These are phyloP conservation scores for Loripinus fragilis DNA, from an alignment of 2,888 invertebrate species.

Conservation along the genomic window DNA sequence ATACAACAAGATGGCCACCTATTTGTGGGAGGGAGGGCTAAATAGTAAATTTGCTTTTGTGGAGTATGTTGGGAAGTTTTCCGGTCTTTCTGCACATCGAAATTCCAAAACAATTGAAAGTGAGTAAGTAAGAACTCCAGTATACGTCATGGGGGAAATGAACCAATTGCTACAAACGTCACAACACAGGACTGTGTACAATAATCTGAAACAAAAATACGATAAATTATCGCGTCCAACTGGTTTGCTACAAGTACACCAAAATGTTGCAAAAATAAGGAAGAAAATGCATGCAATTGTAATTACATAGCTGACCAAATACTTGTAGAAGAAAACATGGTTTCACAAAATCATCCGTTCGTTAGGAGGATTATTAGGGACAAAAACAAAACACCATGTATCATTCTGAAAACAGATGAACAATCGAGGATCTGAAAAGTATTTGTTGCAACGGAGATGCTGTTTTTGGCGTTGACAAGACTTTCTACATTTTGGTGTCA, in stretches of 20 bases:
- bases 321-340: conserved; percentile 25
- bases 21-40: conserved; percentile 3
- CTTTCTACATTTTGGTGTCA: conserved; percentile 46
- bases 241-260: not conserved
- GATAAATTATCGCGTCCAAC: conserved; percentile 12
- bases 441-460: conserved; percentile 46
- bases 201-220: not conserved
- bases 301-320: conserved; percentile 32
- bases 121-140: conserved; percentile 19
- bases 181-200: not conserved
- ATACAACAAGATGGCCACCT: conserved; percentile 1
- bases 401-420: conserved; percentile 34
- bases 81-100: conserved; percentile 18
- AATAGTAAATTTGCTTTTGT: not conserved
- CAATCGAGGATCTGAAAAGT: conserved; percentile 19
- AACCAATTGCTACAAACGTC: not conserved
- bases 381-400: conserved; percentile 16
- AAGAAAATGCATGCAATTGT: not conserved
- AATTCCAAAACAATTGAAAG: not conserved
- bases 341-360: conserved; percentile 14
- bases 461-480: conserved; percentile 48
- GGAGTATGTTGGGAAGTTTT: conserved; percentile 24
- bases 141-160: conserved; percentile 10
- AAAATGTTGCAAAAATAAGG: not conserved
- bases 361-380: conserved; percentile 22